phyloP scores from a whole-genome alignment of 2,888 invertebrate genomes.

The Nephrocerus scutellatus region DNA sequence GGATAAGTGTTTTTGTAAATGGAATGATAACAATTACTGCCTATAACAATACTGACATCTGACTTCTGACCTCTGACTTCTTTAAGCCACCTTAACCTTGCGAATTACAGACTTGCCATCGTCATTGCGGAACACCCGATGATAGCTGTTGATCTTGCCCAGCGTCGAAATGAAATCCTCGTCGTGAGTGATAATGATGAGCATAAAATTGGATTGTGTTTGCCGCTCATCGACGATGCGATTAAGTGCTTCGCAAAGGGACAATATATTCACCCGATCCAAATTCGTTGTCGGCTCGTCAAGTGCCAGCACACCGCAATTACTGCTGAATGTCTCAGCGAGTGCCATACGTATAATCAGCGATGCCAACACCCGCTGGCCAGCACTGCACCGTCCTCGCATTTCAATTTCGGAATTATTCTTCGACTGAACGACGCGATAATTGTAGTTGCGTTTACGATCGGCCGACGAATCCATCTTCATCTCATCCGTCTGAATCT shows the following conservation, averaged over 20 bases:
- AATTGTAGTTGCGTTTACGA: slow-evolving; percentile 50
- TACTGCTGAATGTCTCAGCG: slow-evolving; percentile 92
- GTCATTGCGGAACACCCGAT: slow-evolving; percentile 40
- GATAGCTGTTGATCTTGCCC: slow-evolving; percentile 57
- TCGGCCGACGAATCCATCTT: slow-evolving; percentile 29
- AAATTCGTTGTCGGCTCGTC: slow-evolving; percentile 99
- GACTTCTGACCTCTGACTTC: not conserved
- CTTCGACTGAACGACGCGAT: slow-evolving; percentile 86
- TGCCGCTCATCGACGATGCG: slow-evolving; percentile 61
- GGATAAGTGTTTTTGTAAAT: no score
- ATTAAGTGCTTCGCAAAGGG: slow-evolving; percentile 70
- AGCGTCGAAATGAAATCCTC: slow-evolving; percentile 80
- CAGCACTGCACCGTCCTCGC: slow-evolving; percentile 96
- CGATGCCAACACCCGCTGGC: slow-evolving; percentile 94
- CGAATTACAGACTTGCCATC: slow-evolving; percentile 43
- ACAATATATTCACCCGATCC: slow-evolving; percentile 75
- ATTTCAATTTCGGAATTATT: slow-evolving; percentile 86
- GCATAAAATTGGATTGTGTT: slow-evolving; percentile 74
- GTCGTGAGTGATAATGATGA: slow-evolving; percentile 96
- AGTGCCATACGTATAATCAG: slow-evolving; percentile 93
- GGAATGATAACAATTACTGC: no score
- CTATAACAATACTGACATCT: no score
- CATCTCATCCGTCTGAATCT: slow-evolving; percentile 62
- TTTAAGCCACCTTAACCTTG: slow-evolving; percentile 24
- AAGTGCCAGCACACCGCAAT: slow-evolving; percentile 91